Conservation (phyloP, 1,140 invertebrate genomes). For the Halotydeus destructor region DNA sequence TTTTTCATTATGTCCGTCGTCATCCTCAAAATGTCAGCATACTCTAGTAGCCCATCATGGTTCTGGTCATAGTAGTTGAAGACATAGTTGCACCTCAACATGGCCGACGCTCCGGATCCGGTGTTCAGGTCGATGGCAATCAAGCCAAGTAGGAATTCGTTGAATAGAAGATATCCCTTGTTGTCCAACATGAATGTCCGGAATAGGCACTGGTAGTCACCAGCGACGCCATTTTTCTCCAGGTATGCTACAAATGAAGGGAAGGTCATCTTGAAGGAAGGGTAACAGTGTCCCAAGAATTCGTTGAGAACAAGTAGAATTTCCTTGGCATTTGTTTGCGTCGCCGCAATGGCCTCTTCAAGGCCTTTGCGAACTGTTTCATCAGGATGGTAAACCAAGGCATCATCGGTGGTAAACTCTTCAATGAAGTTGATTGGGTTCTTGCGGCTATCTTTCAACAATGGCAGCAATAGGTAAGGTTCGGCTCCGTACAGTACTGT, state of each 20-base stretch:
- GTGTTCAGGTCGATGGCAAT: conserved; percentile 31
- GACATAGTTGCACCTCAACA: conserved; percentile 2
- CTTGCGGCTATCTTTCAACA: too few relatives aligned
- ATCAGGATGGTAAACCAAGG: too few relatives aligned
- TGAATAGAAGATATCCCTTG: conserved; percentile 7
- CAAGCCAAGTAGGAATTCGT: conserved; percentile 29
- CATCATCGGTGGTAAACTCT: too few relatives aligned
- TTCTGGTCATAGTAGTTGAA: conserved; percentile 9
- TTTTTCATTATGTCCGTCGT: background rate
- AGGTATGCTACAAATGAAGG: conserved; percentile 6
- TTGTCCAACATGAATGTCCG: background rate
- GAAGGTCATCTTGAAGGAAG: conserved; percentile 8
- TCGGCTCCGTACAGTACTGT: too few relatives aligned
- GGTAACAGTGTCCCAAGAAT: conserved; percentile 10
- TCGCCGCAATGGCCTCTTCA: too few relatives aligned
- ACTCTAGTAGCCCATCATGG: conserved; percentile 2
- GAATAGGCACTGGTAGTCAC: background rate
- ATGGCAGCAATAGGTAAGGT: background rate
- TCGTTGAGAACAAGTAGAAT: too few relatives aligned
- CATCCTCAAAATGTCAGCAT: conserved; percentile 1
- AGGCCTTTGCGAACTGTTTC: too few relatives aligned
- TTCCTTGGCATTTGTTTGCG: too few relatives aligned
- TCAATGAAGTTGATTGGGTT: too few relatives aligned
- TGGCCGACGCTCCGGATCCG: conserved; percentile 31
- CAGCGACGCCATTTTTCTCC: background rate